Percentiles rank a stretch among this genome's conserved stretches.
phyloP scores from a whole-genome alignment of 1,140 invertebrate genomes.

The Cyrtorhinus lividipennis region DNA sequence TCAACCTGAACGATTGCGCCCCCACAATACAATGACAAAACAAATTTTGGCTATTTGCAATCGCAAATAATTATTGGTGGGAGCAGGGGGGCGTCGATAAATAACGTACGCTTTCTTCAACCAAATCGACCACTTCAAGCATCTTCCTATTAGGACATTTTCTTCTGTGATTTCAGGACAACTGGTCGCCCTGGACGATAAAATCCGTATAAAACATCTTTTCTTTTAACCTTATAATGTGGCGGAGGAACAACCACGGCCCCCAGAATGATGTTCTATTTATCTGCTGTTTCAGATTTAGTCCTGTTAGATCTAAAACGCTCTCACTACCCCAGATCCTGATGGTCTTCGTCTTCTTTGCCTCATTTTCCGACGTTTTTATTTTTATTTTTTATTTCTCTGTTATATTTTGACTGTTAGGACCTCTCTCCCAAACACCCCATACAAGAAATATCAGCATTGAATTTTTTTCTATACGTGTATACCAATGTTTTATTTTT shows the following conservation, averaged over 20 bases:
- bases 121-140: too few species aligned
- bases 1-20: too few species aligned
- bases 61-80: too few species aligned
- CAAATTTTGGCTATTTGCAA: too few species aligned
- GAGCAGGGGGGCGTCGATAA: too few species aligned
- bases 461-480: background rate
- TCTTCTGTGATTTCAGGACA: slow-evolving; percentile 19
- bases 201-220: too few species aligned
- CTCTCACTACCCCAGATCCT: background rate
- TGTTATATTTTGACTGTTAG: background rate
- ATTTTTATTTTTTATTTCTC: slow-evolving; percentile 4
- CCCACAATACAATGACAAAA: too few species aligned
- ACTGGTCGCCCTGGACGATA: too few species aligned
- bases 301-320: background rate
- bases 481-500: slow-evolving; percentile 15
- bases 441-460: background rate
- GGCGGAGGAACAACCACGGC: too few species aligned
- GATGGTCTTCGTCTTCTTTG: background rate
- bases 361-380: background rate
- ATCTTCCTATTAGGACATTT: slow-evolving; percentile 1
- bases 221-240: too few species aligned
- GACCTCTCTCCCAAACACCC: background rate
- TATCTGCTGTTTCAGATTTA: slow-evolving; percentile 19
- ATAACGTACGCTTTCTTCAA: too few species aligned
- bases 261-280: slow-evolving; percentile 4